Conservation (phyloP, 2,113 vertebrate species). For the Stictonetta naevosa region DNA sequence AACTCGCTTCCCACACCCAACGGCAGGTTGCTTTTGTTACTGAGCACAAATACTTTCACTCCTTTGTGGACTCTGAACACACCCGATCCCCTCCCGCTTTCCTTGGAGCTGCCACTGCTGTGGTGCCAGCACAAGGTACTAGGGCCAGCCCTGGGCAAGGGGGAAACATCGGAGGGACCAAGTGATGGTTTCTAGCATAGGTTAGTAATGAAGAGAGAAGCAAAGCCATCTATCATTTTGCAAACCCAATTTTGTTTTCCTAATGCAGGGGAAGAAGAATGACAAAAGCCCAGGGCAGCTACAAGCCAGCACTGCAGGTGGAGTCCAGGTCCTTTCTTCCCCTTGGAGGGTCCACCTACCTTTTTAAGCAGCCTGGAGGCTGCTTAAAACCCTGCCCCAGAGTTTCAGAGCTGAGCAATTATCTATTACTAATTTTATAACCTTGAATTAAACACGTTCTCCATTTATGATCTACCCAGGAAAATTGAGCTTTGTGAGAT, state of each 20-base stretch:
- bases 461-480: rapidly evolving
- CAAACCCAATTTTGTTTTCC: not conserved
- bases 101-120: not conserved
- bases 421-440: not conserved
- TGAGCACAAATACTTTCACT: slow-evolving; percentile 77
- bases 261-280: not conserved
- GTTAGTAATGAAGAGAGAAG: not conserved
- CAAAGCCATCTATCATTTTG: not conserved
- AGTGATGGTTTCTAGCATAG: not conserved
- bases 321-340: not conserved
- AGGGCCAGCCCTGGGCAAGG: not conserved
- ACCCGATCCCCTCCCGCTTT: slow-evolving; percentile 68
- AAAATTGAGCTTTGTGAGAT: not conserved
- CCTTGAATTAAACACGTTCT: not conserved
- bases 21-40: slow-evolving; percentile 66
- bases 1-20: rapidly evolving
- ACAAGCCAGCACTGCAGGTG: not conserved
- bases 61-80: slow-evolving; percentile 75
- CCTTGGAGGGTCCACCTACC: not conserved
- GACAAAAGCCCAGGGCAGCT: not conserved
- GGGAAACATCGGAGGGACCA: not conserved
- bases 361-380: not conserved
- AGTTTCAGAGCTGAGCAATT: not conserved
- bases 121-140: not conserved
- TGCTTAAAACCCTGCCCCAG: not conserved